Percentiles rank a stretch among this genome's conserved stretches.
Conservation (phyloP, 2,888 invertebrate genomes). For the Eumerus sabulonum region DNA sequence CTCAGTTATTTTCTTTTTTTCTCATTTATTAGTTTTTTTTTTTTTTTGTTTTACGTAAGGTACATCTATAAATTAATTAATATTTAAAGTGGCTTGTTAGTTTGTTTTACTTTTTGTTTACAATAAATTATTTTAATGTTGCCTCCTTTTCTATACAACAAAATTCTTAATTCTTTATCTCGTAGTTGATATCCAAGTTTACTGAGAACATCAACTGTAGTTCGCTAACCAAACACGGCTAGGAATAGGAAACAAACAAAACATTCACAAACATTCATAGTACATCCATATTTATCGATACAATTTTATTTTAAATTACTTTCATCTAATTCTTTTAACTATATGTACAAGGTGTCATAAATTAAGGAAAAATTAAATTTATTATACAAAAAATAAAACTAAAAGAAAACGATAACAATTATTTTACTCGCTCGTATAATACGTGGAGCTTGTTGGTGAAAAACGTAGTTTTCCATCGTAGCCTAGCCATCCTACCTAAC, state of each 20-base stretch:
- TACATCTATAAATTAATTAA: conserved; percentile 67
- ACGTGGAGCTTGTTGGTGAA: no score
- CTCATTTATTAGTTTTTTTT: conserved; percentile 20
- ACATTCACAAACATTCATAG: no score
- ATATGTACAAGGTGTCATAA: no score
- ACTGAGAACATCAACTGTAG: conserved; percentile 11
- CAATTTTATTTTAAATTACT: no score
- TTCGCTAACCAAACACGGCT: neutral
- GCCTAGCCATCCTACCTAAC: no score
- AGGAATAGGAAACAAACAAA: conserved; percentile 15
- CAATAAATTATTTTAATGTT: conserved; percentile 64
- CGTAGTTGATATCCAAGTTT: conserved; percentile 1
- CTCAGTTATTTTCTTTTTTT: conserved; percentile 35
- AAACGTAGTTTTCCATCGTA: no score
- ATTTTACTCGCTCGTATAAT: no score
- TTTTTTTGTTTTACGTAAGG: conserved; percentile 59
- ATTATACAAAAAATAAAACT: no score
- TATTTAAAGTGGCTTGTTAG: conserved; percentile 19
- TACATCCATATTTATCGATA: no score
- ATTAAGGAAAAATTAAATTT: no score
- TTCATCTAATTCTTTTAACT: no score
- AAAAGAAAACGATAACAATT: no score
- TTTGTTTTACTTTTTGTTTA: conserved; percentile 37
- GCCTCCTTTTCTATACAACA: conserved; percentile 45
- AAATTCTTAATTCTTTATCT: conserved; percentile 11